phyloP scores from a whole-genome alignment of 2,797 vertebrate genomes.

The Enteromius fasciolatus region DNA sequence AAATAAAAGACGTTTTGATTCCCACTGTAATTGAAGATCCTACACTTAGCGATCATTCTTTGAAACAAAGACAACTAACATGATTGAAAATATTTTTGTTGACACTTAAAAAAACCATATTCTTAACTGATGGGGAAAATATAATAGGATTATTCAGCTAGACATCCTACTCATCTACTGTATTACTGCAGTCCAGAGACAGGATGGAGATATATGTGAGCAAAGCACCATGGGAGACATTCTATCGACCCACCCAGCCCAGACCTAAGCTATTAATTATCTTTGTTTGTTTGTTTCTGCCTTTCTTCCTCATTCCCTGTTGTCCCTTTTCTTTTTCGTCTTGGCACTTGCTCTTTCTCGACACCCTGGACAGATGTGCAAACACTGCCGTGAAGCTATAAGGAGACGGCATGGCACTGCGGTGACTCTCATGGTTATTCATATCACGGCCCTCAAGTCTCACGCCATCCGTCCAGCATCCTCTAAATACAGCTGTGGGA shows the following conservation, averaged over 20 bases:
- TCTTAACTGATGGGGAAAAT: conserved; percentile 18
- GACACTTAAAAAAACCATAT: conserved; percentile 18
- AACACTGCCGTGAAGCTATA: conserved; percentile 57
- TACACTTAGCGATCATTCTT: background rate
- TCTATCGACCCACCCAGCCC: conserved; percentile 46
- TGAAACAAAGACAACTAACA: conserved; percentile 16
- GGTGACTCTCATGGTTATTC: conserved; percentile 59
- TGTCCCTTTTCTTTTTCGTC: conserved; percentile 36
- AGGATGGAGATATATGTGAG: conserved; percentile 47
- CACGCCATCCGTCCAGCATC: conserved; percentile 27
- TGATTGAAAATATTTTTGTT: background rate
- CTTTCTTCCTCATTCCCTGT: conserved; percentile 27
- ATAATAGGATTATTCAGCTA: conserved; percentile 34
- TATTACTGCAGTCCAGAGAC: conserved; percentile 39
- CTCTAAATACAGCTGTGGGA: conserved; percentile 47
- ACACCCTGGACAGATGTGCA: conserved; percentile 56
- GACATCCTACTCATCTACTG: conserved; percentile 23
- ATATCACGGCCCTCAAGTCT: conserved; percentile 54
- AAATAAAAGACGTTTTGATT: background rate
- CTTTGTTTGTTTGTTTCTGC: conserved; percentile 45
- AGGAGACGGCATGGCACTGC: conserved; percentile 52
- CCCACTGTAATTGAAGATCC: background rate
- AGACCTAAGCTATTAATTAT: conserved; percentile 53
- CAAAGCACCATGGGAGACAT: conserved; percentile 38
- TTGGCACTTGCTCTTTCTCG: conserved; percentile 27